Base-by-base conservation (phyloP, 1,140 invertebrate species). In the Eriosoma lanigerum region DNA sequence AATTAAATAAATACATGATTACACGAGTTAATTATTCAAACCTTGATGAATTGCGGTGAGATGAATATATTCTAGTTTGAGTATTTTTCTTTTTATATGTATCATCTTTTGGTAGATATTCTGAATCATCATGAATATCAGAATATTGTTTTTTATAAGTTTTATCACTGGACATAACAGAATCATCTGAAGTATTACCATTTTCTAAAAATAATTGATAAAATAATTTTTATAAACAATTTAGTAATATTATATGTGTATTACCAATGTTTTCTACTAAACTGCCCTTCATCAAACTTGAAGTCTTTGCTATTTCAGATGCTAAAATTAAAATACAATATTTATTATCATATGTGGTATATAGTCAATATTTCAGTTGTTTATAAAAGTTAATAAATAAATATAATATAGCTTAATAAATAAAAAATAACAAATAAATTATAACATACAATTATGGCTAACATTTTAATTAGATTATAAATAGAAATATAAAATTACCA, bases 301-400 rank as follows among this genome's bases (percentile, higher is more conserved):
- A 62, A 0, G 56, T 78, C 26, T 78, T 62, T 12, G 75, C 75
- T 46, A 78, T 78, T 60, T 78, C 75, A 19, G 75, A 78, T 60
- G 75, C 75, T 78, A 44, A 46, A 58, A 76, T 4, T 4, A 60
- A 0, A 52, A 76, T 38, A 56, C 4, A 58, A 17, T 76, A 32
- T 54, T 13, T 38, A 38, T 66, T 26, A 24, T 48, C 26, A 12
- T 26, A n/a, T 21, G n/a, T 52, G 38, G n/a, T n/a, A n/a, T n/a
- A n/a, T n/a, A n/a, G n/a, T n/a, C n/a, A n/a, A n/a, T n/a, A n/a
- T n/a, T n/a, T n/a, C n/a, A n/a, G n/a, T n/a, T n/a, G 8, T 38
- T 38, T 38, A 38, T 38, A 38, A 26, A 62, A 62, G n/a, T n/a
- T n/a, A n/a, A n/a, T n/a, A n/a, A n/a, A n/a, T n/a, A n/a, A n/a